Evolutionary conservation across 2,113 vertebrate species (phyloP), one percentile per base, ranked within the genome.

Genomic region (Syngnathus floridae): DNA sequence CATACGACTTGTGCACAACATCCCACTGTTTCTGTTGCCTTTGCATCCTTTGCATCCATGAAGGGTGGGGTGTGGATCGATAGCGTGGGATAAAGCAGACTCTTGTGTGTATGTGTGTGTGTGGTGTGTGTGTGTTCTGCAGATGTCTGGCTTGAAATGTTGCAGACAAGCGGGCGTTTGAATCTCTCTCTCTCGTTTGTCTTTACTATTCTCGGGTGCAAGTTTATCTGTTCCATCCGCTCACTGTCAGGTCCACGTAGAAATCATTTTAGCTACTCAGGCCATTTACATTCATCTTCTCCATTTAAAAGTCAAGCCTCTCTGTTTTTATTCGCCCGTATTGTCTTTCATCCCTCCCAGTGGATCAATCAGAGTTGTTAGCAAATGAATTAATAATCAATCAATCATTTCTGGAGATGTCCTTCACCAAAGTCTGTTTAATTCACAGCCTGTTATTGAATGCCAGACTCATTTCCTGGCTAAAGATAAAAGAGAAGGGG

Each of bases 31-130:
- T 78, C 74, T 73, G 75, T 82, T 84, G 77, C 83, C 74, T 86
- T 86, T 86, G 81, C 84, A 85, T 88, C 74, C 72, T 68, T 82
- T 78, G 80, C 76, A 85, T 77, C 86, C 87, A 87, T 88, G 81
- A 86, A 85, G 84, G 85, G 85, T 86, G 81, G 87, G 81, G 86
- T 79, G 84, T 78, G 78, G 83, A 86, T 89, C 86, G 82, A 88
- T 87, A 87, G 82, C 70, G 78, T 84, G 75, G 80, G 82, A 84
- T 78, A 77, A 68, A 83, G 70, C 74, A 69, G 81, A 81, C 79
- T 78, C 63, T 66, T 36, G 71, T 79, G 62, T 83, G 65, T 65
- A 65, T 55, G 35, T 64, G 36, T 73, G 56, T 77, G 75, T 69
- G 80, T 51, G 64, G 64, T 40, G 21, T 51, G 67, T 67, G 61